phyloP scores from a whole-genome alignment of 2,888 invertebrate genomes.

The Ormyrus rosae region DNA sequence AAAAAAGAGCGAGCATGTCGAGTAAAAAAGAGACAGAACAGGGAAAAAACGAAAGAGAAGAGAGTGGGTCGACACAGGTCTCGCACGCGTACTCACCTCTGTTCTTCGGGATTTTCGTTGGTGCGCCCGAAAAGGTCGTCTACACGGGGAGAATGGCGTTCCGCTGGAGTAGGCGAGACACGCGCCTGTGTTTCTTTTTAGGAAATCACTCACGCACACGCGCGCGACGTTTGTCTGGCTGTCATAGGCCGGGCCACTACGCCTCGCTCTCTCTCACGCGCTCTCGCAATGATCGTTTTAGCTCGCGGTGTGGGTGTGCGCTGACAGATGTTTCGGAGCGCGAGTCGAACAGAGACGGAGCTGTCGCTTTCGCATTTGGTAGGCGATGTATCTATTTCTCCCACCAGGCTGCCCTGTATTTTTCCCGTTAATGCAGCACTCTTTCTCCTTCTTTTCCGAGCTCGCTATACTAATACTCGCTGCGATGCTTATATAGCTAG shows the following conservation, averaged over 20 bases:
- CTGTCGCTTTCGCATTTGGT: constrained; percentile 7
- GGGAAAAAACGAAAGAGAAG: too few species aligned
- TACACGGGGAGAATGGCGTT: constrained; percentile 31
- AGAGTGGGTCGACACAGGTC: too few species aligned
- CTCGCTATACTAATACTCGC: too few species aligned
- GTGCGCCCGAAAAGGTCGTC: constrained; percentile 52
- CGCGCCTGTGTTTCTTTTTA: constrained; percentile 45
- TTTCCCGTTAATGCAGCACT: too few species aligned
- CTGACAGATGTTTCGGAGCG: constrained; percentile 18
- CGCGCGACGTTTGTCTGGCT: constrained; percentile 6
- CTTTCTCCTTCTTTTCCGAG: too few species aligned
- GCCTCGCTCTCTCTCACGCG: neutral
- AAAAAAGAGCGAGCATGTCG: constrained; percentile 7
- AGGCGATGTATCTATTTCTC: too few species aligned
- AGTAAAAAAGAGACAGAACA: neutral
- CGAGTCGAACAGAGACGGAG: neutral
- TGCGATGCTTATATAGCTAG: too few species aligned
- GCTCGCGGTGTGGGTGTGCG: neutral
- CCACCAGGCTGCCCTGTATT: too few species aligned
- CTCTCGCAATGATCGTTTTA: neutral
- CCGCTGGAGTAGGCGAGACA: constrained; percentile 16
- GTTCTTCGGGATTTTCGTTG: constrained; percentile 16
- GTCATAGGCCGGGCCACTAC: too few species aligned
- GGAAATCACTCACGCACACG: constrained; percentile 44
- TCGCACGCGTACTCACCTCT: too few species aligned